Evolutionary conservation across 2,888 invertebrate species (phyloP).

Genomic region (Caenorhabditis sp.): DNA sequence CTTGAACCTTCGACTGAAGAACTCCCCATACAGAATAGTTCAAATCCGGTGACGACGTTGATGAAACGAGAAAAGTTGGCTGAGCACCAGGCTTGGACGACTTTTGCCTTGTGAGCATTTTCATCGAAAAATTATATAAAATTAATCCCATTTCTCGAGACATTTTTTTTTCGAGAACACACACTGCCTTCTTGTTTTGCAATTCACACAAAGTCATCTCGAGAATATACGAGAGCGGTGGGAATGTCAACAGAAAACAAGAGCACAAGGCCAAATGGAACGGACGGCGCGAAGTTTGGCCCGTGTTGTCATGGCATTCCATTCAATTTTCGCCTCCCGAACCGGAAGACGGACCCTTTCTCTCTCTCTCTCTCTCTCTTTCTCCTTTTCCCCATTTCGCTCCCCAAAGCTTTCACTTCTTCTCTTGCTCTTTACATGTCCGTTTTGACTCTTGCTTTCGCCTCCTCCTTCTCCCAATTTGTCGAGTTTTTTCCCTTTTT

Average conservation of each 20-base stretch:
- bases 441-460: constrained; percentile 24
- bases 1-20: too few relatives aligned
- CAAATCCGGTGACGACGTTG: too few relatives aligned
- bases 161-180: too few relatives aligned
- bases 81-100: too few relatives aligned
- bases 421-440: constrained; percentile 27
- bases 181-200: too few relatives aligned
- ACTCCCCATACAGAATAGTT: too few relatives aligned
- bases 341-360: constrained; percentile 1
- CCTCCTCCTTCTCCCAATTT: constrained; percentile 24
- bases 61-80: too few relatives aligned
- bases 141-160: too few relatives aligned
- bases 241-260: constrained; percentile 11
- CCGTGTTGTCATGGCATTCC: not conserved
- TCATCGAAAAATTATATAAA: too few relatives aligned
- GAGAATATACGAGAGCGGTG: not conserved
- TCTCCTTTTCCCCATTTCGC: not conserved
- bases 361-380: not conserved
- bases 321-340: not conserved
- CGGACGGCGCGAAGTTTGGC: not conserved
- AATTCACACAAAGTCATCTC: too few relatives aligned
- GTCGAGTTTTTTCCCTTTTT: constrained; percentile 17
- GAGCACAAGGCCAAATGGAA: not conserved
- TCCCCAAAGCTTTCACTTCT: not conserved
- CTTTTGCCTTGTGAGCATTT: too few relatives aligned